phyloP scores from a whole-genome alignment of 2,797 vertebrate genomes.

The Anolis apletophallus region DNA sequence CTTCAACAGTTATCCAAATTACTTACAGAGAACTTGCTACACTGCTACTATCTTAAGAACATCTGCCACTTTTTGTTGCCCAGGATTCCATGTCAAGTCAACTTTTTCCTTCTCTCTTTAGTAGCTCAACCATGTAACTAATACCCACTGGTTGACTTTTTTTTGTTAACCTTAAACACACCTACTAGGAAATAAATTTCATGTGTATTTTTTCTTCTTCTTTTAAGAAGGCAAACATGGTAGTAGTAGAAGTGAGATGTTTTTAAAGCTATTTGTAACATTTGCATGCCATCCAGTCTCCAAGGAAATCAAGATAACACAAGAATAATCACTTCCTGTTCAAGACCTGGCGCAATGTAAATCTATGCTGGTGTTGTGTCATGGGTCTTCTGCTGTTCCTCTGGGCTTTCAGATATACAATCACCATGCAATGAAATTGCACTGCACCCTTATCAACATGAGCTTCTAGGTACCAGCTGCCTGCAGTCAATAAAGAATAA shows the following conservation, averaged over 20 bases:
- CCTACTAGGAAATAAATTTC: background rate
- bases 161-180: background rate
- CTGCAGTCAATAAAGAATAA: too few species aligned
- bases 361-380: too few species aligned
- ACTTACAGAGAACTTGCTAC: constrained; percentile 61
- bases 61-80: constrained; percentile 60
- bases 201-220: too few species aligned
- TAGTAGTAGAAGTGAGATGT: background rate
- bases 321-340: too few species aligned
- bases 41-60: constrained; percentile 58
- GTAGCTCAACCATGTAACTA: background rate
- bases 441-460: too few species aligned
- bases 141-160: background rate
- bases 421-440: too few species aligned
- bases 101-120: background rate
- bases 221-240: background rate
- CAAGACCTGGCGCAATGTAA: too few species aligned
- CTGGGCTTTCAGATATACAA: too few species aligned
- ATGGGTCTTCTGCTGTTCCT: too few species aligned
- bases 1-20: constrained; percentile 68
- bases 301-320: too few species aligned
- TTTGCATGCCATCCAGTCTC: too few species aligned
- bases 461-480: too few species aligned
- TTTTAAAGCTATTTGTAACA: background rate
- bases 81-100: constrained; percentile 34